Base-by-base conservation (phyloP, 2,797 vertebrate species). In the Notoglanidium macrostoma region DNA sequence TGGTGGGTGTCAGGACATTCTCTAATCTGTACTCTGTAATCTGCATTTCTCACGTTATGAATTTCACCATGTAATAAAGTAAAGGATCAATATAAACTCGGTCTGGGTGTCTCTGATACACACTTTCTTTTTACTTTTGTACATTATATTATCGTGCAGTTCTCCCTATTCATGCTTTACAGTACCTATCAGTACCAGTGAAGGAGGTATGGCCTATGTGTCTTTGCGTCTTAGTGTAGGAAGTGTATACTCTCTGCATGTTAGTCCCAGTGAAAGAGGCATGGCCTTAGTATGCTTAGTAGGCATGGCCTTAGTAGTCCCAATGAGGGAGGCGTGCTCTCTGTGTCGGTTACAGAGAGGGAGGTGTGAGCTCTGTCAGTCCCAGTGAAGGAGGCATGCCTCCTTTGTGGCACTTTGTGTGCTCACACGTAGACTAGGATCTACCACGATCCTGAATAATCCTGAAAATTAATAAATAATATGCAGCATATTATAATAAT, bases 1-100 rank as follows among this genome's bases (percentile, higher is more conserved):
- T 99, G 98, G 98, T 99, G 97, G 97, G 97, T 91, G 72, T 84
- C 54, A 68, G 23, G 49, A 85, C 55, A 70, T 68, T 40, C 49
- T 76, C 26, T 29, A 51, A 5, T 51, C 21, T 61, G 21, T 61
- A 17, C n/a, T 55, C 23, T 61, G 21, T 63, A 44, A 6, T 35
- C 46, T 85, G 32, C 23, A 57, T 32, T 63, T 32, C 15, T 29
- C 8, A 2, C 0, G 1, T 80, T 59, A 40, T 23, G 32, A 59
- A 44, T 44, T 17, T 63, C 26, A 32, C n/a, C 51, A 55, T 32
- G n/a, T 7, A 76, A 4, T 5, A 49, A 14, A 10, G 46, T 51
- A 76, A 54, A 51, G 49, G 15, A 29, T 17, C 14, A 17, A 15
- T 77, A 77, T 29, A 76, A 49, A 76, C 51, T 51, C 46, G 29